Base-by-base conservation (phyloP, 2,797 vertebrate species). In the Oreonectes daqikongensis region DNA sequence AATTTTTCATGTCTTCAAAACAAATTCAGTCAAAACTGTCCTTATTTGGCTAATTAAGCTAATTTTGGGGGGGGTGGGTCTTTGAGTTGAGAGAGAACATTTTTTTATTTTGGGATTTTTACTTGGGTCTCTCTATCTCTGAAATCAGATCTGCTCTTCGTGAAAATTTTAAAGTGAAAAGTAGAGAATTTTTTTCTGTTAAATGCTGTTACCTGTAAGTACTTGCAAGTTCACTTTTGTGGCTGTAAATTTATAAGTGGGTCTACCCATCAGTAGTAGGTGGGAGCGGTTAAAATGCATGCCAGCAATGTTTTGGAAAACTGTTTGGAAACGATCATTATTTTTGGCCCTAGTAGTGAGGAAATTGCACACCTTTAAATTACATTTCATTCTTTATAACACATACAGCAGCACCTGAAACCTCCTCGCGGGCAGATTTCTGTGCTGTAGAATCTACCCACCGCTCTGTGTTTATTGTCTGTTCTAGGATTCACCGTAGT, bases 401-500 rank as follows among this genome's bases (percentile, higher is more conserved):
- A 60, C 26, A 63, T 42, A 32, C 50, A 79, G 66, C 77, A 26
- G 53, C 10, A 69, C 30, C 48, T 61, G 30, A 65, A 28, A 32
- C 66, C 44, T 66, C 69, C 78, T 81, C 84, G 65, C 22, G 79
- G 77, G 69, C 61, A 82, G 79, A 82, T 82, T 70, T 79, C 55
- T 75, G 24, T 14, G 52, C 74, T 66, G 30, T 68, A 35, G 72
- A 80, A 77, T 81, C 14, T 92, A 77, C 86, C 69, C 26, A 22
- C 70, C 82, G 70, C 80, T 28, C 79, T 83, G 30, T 90, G 77
- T 88, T 82, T 84, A 35, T 86, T 84, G 75, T 82, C 82, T 75
- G 84, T 93, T 92, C 78, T 87, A 99, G 96, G 92, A 96, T 94
- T 95, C 92, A 92, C 93, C 93, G 91, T 94, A 94, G 92, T 95